Base-by-base conservation (phyloP, 2,113 vertebrate genomes). In the Microcebus lehilahytsara region DNA sequence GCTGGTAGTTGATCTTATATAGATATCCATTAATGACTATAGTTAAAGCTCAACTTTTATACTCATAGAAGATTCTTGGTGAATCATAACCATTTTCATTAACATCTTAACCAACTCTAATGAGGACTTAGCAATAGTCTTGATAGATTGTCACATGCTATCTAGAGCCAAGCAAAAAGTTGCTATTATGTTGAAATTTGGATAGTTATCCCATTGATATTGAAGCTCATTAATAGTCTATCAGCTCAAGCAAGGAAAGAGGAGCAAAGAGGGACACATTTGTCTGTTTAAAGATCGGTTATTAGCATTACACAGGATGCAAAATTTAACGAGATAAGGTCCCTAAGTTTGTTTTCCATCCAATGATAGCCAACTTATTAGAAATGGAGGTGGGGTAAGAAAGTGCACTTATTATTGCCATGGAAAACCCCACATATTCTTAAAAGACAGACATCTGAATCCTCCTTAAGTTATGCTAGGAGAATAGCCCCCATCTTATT, bases 171-270 rank as follows among this genome's bases (percentile, higher is more conserved):
- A 91, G 27, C 2, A 89, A n/a, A 86, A 83, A 97, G 49, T 77
- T 95, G 27, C 7, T 81, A 34, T 89, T 79, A 96, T 27, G n/a
- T 95, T 98, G 20, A 72, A 81, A 23, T 72, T 92, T 97, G 91
- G 86, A 86, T 77, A 34, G 9, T 92, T 34, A 14, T 95, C 32
- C 87, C 42, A 25, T 72, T 19, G 1, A 0, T 66, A 66, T 87
- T 25, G 32, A 93, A 13, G 81, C 0, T 88, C 78, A 80, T 91
- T 25, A 60, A 42, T 53, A 89, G 27, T 53, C 27, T 88, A 84
- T 95, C 88, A 81, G 17, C 69, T 58, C 34, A 93, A 96, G 78
- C 0, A 89, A 79, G 62, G 71, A 72, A 97, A 72, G 10, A 5
- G 40, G 22, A 72, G 22, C 71, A 42, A 72, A 72, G 40, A 40